Base-by-base conservation (phyloP, 2,888 invertebrate genomes). In the Macrosiphum euphorbiae region DNA sequence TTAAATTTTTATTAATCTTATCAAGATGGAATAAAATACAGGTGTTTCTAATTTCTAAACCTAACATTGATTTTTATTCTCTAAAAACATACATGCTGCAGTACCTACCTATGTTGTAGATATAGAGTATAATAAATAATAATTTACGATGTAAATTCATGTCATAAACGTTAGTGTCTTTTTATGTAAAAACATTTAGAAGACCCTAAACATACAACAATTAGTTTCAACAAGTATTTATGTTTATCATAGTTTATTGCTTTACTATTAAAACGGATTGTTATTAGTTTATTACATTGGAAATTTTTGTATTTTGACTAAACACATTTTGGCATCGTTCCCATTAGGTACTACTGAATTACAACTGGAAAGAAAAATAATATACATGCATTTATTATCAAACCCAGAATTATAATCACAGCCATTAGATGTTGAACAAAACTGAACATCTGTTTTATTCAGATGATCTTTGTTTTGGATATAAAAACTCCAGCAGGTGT, bases 251-350 rank as follows among this genome's bases (percentile, higher is more conserved):
- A 78, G 20, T 35, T 88, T 88, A 88, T n/a, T 88, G 35, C 35
- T 52, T 52, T 55, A 52, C n/a, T 88, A 24, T 35, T 52, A 52
- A 88, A 88, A 88, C 1, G 88, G 24, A 20, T 88, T 52, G 35
- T 78, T 78, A 78, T 78, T 78, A 78, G 35, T 78, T 78, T 50
- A 78, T 47, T 78, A 67, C 50, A n/a, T 90, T 47, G 5, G 5
- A 4, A 35, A 35, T 67, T 67, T n/a, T 88, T 35, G 11, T 67
- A 41, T n/a, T 90, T 61, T 16, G 26, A n/a, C 61, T 90, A 11
- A 35, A 90, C n/a, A 50, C n/a, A 78, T 90, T 91, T 91, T 91
- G 84, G 91, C 84, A 84, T 4, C 28, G 52, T 91, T 84, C 52
- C 84, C 28, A 44, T 84, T 55, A n/a, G 20, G 55, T 90, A n/a